Conservation (phyloP, 2,797 vertebrate species). For the Valencia hispanica region DNA sequence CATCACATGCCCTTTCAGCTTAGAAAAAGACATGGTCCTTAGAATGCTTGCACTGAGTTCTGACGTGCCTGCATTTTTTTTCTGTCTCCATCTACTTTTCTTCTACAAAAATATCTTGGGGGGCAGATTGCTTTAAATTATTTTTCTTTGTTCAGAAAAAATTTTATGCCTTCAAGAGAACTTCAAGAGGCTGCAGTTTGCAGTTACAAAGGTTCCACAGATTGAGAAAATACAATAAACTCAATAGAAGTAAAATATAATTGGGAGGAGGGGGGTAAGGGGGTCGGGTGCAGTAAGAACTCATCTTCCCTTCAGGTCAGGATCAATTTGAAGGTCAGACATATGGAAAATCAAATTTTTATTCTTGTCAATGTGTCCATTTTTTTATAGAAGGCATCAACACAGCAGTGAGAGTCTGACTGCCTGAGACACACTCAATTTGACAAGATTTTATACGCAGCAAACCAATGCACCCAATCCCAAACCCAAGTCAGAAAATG, state of each 20-base stretch:
- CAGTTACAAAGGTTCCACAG: neutral
- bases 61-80: neutral
- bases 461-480: neutral
- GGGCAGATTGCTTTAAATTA: neutral
- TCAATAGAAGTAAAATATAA: neutral
- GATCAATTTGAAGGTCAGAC: neutral
- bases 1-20: neutral
- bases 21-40: neutral
- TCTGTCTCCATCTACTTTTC: neutral
- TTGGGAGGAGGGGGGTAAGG: neutral
- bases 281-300: neutral
- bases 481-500: neutral
- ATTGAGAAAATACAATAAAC: neutral
- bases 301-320: neutral
- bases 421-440: neutral
- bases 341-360: neutral
- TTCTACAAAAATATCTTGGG: neutral
- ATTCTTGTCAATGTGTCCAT: neutral
- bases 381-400: neutral
- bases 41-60: neutral
- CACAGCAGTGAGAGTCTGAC: neutral
- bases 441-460: neutral
- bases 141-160: slow-evolving; percentile 1
- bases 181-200: slow-evolving; percentile 5
- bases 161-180: neutral